A percentile compares a stretch with the other conserved stretches of the same genome.
phyloP scores from a whole-genome alignment of 1,140 invertebrate species.

The Galleria mellonella region DNA sequence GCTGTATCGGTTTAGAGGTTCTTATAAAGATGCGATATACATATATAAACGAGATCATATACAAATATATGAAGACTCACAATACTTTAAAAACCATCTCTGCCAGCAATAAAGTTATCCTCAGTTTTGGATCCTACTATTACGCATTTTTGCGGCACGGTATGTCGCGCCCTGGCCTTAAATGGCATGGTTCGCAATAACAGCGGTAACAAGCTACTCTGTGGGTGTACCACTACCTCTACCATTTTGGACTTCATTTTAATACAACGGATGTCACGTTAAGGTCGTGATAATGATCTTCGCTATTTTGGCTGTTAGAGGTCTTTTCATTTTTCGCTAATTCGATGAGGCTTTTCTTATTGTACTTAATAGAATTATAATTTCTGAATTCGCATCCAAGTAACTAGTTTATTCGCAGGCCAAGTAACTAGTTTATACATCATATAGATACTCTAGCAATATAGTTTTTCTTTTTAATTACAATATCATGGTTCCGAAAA shows the following conservation, averaged over 20 bases:
- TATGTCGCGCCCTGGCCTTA: conserved; percentile 10
- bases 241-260: conserved; percentile 34
- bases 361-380: too few species aligned
- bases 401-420: too few species aligned
- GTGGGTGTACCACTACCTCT: conserved; percentile 43
- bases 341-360: background rate
- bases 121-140: conserved; percentile 16
- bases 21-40: too few species aligned
- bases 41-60: too few species aligned
- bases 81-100: background rate
- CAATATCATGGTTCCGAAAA: too few species aligned
- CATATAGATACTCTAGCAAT: too few species aligned
- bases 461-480: too few species aligned
- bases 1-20: too few species aligned
- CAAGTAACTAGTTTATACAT: too few species aligned
- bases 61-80: too few species aligned
- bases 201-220: conserved; percentile 33
- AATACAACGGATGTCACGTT: conserved; percentile 40
- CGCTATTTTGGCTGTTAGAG: conserved; percentile 14
- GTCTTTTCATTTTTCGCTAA: conserved; percentile 7
- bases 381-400: too few species aligned
- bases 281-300: conserved; percentile 23
- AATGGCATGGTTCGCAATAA: conserved; percentile 20
- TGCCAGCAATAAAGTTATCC: conserved; percentile 10
- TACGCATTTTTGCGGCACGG: conserved; percentile 17